These are phyloP conservation scores for Phylloscopus trochiloides DNA, from an alignment of 2,113 vertebrate genomes.

Conservation along the genomic window DNA sequence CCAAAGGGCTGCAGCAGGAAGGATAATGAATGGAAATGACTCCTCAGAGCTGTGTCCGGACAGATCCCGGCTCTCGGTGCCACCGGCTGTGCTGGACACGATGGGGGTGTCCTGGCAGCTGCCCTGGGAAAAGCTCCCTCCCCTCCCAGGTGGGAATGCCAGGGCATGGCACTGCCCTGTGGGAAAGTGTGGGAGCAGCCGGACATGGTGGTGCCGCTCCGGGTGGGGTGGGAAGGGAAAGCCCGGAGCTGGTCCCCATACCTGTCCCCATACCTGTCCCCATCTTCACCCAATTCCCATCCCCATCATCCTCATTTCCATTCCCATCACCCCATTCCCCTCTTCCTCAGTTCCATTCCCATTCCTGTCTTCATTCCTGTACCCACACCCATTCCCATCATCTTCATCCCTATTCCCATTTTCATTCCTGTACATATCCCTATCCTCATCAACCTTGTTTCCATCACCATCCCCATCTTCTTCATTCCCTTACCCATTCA, in stretches of 20 bases:
- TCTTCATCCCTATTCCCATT: neutral
- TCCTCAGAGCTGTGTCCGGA: neutral
- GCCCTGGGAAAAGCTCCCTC: neutral
- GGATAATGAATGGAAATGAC: neutral
- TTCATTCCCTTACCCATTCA: too few species aligned
- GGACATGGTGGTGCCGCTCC: fast-evolving
- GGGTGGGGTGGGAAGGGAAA: neutral
- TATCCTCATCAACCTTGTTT: too few species aligned
- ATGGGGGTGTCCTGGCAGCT: neutral
- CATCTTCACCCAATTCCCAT: neutral
- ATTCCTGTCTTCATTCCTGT: neutral
- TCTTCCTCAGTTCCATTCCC: neutral
- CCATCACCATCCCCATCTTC: too few species aligned
- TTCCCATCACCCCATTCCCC: neutral
- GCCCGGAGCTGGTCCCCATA: fast-evolving
- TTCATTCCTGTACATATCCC: too few species aligned
- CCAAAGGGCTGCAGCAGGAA: neutral
- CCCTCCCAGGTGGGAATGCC: fast-evolving
- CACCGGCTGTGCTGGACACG: fast-evolving
- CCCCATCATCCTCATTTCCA: neutral
- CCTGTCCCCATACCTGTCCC: fast-evolving
- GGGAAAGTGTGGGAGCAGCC: neutral
- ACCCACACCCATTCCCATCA: neutral
- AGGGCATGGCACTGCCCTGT: neutral
- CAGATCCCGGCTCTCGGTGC: neutral